These are phyloP conservation scores for Echiichthys vipera DNA, from an alignment of 2,797 vertebrate genomes.

Conservation along the genomic window DNA sequence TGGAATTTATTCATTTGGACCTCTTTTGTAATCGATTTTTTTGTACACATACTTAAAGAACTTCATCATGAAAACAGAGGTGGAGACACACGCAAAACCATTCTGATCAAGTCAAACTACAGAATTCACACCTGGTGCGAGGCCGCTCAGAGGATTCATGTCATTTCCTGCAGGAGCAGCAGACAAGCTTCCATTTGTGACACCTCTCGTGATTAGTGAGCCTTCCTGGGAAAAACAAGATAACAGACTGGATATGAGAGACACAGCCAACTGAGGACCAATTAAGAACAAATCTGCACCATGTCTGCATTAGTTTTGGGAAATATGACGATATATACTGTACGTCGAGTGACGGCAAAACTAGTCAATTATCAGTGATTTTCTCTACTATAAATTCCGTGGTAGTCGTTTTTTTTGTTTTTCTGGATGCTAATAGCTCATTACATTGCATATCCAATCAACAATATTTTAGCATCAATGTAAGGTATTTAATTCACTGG, in stretches of 20 bases:
- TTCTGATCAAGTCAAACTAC: background rate
- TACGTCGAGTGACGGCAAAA: background rate
- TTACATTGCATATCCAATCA: background rate
- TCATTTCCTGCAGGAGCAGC: constrained; percentile 74
- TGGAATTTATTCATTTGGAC: constrained; percentile 13
- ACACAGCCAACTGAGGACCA: background rate
- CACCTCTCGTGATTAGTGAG: background rate
- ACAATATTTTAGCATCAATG: background rate
- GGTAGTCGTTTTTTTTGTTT: background rate
- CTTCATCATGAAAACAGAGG: too few species aligned
- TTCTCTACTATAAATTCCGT: background rate
- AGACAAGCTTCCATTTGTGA: constrained; percentile 56
- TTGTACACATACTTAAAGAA: background rate
- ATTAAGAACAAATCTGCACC: background rate
- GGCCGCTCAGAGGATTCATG: constrained; percentile 82
- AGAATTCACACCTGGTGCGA: constrained; percentile 85
- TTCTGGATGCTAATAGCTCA: background rate
- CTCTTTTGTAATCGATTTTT: background rate
- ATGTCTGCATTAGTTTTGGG: background rate
- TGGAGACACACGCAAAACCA: background rate
- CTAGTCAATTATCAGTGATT: background rate
- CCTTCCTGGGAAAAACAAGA: constrained; percentile 37
- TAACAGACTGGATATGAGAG: background rate
- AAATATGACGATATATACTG: background rate
- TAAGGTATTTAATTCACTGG: background rate